Percentiles rank a stretch among this genome's conserved stretches.
These are phyloP conservation scores for Esperia sulphurella DNA, from an alignment of 2,888 invertebrate species.

Conservation along the genomic window DNA sequence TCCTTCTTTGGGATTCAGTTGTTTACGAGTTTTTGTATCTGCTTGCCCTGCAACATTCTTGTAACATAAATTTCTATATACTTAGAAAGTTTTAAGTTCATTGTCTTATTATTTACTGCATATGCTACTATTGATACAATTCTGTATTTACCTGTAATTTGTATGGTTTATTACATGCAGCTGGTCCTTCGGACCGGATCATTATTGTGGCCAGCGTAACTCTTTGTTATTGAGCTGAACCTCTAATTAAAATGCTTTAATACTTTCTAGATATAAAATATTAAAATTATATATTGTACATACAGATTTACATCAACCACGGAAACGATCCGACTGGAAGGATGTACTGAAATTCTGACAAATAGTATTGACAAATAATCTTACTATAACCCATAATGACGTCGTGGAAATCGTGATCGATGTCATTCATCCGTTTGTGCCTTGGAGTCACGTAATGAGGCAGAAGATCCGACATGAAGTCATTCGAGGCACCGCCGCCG, in stretches of 20 bases:
- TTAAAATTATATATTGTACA: no score
- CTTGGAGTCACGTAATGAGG: slow-evolving; percentile 72
- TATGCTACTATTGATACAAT: no score
- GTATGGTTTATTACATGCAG: background rate
- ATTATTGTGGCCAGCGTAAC: no score
- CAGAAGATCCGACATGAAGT: slow-evolving; percentile 63
- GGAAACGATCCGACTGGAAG: slow-evolving; percentile 10
- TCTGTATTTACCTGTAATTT: no score
- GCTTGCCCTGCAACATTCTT: slow-evolving; percentile 26
- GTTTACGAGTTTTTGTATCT: slow-evolving; percentile 35
- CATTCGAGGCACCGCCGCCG: slow-evolving; percentile 37
- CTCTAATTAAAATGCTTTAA: no score
- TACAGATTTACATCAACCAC: no score
- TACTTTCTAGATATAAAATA: no score
- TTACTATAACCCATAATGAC: slow-evolving; percentile 58
- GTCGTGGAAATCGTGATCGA: slow-evolving; percentile 65
- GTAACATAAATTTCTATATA: no score
- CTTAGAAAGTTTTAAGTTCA: no score
- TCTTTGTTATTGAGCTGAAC: no score
- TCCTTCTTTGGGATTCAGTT: slow-evolving; percentile 28
- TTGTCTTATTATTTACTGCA: no score
- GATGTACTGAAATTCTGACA: no score
- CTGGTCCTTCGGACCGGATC: background rate
- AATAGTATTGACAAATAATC: slow-evolving; percentile 16
- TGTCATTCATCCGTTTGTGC: slow-evolving; percentile 40